phyloP scores from a whole-genome alignment of 2,888 invertebrate species.

The Oegoconia quadripuncta region DNA sequence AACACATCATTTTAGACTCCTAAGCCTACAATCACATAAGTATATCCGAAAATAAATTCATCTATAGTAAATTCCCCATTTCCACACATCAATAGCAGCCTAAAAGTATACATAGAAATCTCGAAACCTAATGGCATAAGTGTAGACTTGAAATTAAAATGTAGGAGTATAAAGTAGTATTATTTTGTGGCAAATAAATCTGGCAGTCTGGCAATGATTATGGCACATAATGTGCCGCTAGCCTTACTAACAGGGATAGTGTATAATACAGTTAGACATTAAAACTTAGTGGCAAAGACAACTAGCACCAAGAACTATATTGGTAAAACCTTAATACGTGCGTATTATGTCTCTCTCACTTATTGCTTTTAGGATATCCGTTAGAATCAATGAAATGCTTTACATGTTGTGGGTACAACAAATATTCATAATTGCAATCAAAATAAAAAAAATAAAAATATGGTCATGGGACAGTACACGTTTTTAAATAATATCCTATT shows the following conservation, averaged over 20 bases:
- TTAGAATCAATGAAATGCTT: background rate
- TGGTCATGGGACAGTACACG: conserved; percentile 31
- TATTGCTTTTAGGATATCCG: background rate
- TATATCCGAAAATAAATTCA: conserved; percentile 16
- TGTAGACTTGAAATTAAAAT: background rate
- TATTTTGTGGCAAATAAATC: conserved; percentile 30
- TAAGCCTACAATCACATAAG: conserved; percentile 15
- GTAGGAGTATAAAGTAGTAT: background rate
- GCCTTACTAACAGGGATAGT: conserved; percentile 28
- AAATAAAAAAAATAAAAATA: conserved; percentile 12
- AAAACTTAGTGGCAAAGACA: conserved; percentile 40
- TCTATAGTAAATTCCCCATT: conserved; percentile 4
- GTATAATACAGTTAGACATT: conserved; percentile 5
- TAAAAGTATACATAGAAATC: conserved; percentile 7
- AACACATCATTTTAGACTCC: conserved; percentile 24
- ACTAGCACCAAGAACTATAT: conserved; percentile 40
- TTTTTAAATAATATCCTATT: conserved; percentile 16
- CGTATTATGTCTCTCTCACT: background rate
- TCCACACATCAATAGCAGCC: conserved; percentile 9
- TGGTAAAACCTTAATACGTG: background rate
- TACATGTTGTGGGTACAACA: background rate
- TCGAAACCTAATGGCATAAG: conserved; percentile 4
- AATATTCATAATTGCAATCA: background rate
- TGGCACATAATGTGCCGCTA: conserved; percentile 38
- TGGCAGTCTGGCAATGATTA: conserved; percentile 37